These are phyloP conservation scores for Xanthia icteritia DNA, from an alignment of 2,888 invertebrate genomes.

Conservation along the genomic window DNA sequence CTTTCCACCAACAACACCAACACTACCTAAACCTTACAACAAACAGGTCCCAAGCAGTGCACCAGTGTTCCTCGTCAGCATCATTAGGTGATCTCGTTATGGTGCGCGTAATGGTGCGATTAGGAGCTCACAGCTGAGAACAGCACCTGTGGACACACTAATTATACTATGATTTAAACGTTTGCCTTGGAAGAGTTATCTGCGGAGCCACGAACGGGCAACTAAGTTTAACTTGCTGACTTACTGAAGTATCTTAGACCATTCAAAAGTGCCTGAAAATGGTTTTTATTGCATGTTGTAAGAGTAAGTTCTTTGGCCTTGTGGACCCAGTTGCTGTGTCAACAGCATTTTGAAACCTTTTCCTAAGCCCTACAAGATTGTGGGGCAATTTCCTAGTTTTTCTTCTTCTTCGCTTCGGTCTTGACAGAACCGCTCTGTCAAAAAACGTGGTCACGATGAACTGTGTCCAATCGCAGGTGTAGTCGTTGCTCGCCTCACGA, in stretches of 20 bases:
- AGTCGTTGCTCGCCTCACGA: neutral
- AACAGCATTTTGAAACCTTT: neutral
- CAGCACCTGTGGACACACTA: slow-evolving; percentile 48
- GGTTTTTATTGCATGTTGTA: neutral
- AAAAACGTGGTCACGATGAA: no score
- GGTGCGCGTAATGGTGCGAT: slow-evolving; percentile 49
- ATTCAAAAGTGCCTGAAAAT: neutral
- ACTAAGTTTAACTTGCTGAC: neutral
- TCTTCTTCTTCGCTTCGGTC: no score
- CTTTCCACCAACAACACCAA: neutral
- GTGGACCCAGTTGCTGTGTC: neutral
- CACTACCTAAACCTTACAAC: neutral
- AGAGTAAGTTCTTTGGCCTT: no score
- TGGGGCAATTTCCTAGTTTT: no score
- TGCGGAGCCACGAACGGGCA: neutral
- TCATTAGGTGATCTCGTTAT: slow-evolving; percentile 42
- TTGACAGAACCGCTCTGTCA: no score
- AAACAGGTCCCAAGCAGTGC: neutral
- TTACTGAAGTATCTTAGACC: neutral
- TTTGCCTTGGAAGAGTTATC: slow-evolving; percentile 45
- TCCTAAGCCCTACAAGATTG: no score
- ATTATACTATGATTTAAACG: slow-evolving; percentile 51
- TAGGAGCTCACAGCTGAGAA: slow-evolving; percentile 43
- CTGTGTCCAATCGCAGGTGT: neutral
- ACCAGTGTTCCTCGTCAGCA: slow-evolving; percentile 21